A percentile compares a stretch with the other conserved stretches of the same genome.
phyloP scores from a whole-genome alignment of 2,797 vertebrate genomes.

The Pantherophis alleghaniensis region DNA sequence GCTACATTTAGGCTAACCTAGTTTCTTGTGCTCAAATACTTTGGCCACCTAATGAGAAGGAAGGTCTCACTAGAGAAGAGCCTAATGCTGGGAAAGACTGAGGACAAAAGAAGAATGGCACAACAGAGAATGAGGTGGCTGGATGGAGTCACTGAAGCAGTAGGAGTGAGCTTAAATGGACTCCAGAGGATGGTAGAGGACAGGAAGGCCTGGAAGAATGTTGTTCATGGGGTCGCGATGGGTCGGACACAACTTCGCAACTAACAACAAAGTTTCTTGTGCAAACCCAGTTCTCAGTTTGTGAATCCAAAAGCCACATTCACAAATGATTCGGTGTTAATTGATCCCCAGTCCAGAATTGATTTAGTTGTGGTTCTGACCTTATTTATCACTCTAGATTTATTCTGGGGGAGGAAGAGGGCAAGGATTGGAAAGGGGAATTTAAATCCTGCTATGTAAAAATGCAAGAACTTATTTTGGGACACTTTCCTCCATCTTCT shows the following conservation, averaged over 20 bases:
- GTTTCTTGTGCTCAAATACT: not conserved
- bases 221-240: no score
- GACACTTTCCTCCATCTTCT: not conserved
- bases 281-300: not conserved
- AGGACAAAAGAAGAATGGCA: no score
- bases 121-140: no score
- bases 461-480: not conserved
- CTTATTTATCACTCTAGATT: not conserved
- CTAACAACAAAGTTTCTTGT: not conserved
- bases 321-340: not conserved
- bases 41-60: no score
- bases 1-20: not conserved
- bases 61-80: no score
- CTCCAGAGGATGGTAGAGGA: no score
- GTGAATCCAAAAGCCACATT: not conserved
- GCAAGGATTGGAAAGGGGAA: not conserved
- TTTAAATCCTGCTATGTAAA: not conserved
- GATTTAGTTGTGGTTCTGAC: not conserved
- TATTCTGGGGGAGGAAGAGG: not conserved
- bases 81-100: no score
- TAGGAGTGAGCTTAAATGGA: no score
- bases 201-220: no score
- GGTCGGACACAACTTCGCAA: no score
- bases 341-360: not conserved
- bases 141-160: no score